Base-by-base conservation (phyloP, 2,797 vertebrate genomes). In the Cygnus olor region DNA sequence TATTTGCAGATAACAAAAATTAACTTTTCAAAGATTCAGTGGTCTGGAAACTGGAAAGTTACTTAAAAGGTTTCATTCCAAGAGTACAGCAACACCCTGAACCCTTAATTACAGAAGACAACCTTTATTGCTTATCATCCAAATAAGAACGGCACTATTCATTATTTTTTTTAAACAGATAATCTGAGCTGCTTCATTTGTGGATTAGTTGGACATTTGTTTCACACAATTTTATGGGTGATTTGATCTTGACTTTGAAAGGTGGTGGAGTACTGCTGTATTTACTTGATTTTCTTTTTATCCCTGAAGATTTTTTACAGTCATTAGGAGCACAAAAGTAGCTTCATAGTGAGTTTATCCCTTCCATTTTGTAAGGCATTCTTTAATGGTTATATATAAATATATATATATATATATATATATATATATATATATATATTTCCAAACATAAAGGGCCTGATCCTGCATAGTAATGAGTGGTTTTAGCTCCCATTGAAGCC, bases 11-110 rank as follows among this genome's bases (percentile, higher is more conserved):
- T 98, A 97, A 98, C 96, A 97, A 97, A 97, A 97, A 98, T 98
- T 97, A 98, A 98, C 94, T 98, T 98, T 97, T 98, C 97, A 98
- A 98, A 98, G 97, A 97, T 98, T 96, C 80, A 82, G 89, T 95
- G 91, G 93, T 97, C 95, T 97, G 83, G 72, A 97, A 96, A 97
- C 69, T 79, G 73, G 80, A 96, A 98, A 97, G 95, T 97, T 98
- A 97, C 92, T 95, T 93, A 80, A 94, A 94, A 97, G 93, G 88
- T 96, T 97, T 84, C 88, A 71, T 89, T 97, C 88, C 83, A 97
- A 96, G 74, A 94, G 78, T 72, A 87, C 40, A 94, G 71, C 73
- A 82, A 85, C 49, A 65, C 58, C 69, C 22, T 24, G 1, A 96
- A 94, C 90, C 88, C 94, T 95, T 96, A 97, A 95, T 96, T 97